These are phyloP conservation scores for Cancer borealis DNA, from an alignment of 2,888 invertebrate species.

Conservation along the genomic window DNA sequence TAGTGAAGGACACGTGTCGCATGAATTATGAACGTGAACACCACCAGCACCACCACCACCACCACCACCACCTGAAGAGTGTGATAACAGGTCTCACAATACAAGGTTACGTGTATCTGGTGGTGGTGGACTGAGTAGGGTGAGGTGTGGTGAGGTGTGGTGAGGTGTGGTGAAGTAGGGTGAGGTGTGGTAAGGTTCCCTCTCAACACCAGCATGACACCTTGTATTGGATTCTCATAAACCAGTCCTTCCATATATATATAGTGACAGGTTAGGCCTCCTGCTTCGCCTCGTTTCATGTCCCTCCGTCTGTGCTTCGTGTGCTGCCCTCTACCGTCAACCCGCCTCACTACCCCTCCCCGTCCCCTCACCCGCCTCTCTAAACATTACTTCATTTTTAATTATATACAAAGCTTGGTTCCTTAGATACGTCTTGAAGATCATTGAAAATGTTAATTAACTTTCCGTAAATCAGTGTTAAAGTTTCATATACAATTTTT, in stretches of 20 bases:
- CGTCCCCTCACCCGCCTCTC: too few relatives aligned
- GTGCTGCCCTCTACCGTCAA: neutral
- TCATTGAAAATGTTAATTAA: too few relatives aligned
- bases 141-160: neutral
- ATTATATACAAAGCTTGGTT: too few relatives aligned
- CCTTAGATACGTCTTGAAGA: too few relatives aligned
- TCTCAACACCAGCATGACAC: neutral
- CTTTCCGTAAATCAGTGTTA: too few relatives aligned
- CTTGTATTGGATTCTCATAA: constrained; percentile 9
- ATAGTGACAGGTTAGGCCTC: neutral
- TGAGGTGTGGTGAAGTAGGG: neutral
- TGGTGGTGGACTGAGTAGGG: neutral
- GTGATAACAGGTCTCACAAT: neutral
- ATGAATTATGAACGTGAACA: neutral
- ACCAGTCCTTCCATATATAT: neutral
- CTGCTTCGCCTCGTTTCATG: neutral
- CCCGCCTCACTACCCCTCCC: too few relatives aligned
- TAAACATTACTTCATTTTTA: too few relatives aligned
- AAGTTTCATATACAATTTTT: too few relatives aligned
- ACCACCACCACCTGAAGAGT: neutral
- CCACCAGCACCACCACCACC: neutral
- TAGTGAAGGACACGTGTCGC: neutral
- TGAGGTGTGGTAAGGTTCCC: neutral
- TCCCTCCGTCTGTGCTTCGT: neutral
- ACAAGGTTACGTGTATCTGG: neutral